Percentiles rank a stretch among this genome's conserved stretches.
phyloP scores from a whole-genome alignment of 2,888 invertebrate genomes.

The Helleia helle region DNA sequence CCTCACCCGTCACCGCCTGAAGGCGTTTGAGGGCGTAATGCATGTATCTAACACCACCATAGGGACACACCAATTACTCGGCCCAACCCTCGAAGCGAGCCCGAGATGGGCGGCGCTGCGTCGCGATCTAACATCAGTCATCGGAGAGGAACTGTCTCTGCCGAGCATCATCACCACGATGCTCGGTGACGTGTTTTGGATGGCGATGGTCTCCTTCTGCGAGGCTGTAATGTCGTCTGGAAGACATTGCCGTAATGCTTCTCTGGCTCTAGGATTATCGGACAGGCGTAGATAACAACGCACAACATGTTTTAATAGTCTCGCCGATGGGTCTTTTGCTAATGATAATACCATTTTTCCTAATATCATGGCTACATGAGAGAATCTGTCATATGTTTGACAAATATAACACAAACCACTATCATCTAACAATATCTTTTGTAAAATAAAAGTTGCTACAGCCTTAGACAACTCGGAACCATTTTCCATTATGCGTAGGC shows the following conservation, averaged over 20 bases:
- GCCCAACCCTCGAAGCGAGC: too few species aligned
- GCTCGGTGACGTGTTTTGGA: too few species aligned
- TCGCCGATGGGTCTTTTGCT: constrained; percentile 96
- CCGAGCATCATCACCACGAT: too few species aligned
- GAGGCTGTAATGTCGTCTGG: too few species aligned
- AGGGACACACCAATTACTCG: too few species aligned
- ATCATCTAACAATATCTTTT: constrained; percentile 98
- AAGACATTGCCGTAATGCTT: constrained; percentile 96
- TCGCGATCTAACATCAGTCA: too few species aligned
- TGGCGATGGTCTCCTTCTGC: too few species aligned
- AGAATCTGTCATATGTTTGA: constrained; percentile 99
- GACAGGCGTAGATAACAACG: constrained; percentile 97
- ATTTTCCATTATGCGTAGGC: constrained; percentile 98
- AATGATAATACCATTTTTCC: constrained; percentile 99
- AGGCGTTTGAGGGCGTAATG: too few species aligned
- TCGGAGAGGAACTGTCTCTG: too few species aligned
- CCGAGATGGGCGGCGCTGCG: too few species aligned
- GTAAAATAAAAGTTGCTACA: constrained; percentile 99
- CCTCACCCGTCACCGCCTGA: too few species aligned
- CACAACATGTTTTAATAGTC: constrained; percentile 97
- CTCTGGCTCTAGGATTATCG: constrained; percentile 97
- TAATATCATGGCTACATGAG: constrained; percentile 99
- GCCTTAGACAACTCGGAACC: constrained; percentile 99
- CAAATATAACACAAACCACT: constrained; percentile 98
- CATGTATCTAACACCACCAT: too few species aligned